Base-by-base conservation (phyloP, 2,113 vertebrate species). In the Phyllostomus hastatus region DNA sequence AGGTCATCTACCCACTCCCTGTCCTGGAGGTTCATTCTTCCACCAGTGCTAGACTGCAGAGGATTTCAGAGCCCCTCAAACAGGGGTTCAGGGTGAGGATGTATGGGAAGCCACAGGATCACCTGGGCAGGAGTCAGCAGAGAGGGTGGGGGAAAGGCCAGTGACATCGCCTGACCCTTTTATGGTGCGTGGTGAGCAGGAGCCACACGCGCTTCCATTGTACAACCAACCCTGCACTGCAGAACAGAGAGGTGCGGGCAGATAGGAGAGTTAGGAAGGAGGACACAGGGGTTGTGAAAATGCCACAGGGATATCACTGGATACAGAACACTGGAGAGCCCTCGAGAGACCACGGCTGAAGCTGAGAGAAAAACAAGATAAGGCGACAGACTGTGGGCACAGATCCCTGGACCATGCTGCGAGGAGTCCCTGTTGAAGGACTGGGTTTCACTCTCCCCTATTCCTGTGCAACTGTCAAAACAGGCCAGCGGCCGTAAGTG, bases 121-220 rank as follows among this genome's bases (percentile, higher is more conserved):
- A 43, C 28, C 50, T 5, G 9, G 48, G 72, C 19, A 43, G 54
- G 7, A 15, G 4, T 26, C 54, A 1, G 4, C 12, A 31, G 79
- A 7, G 5, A 61, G 54, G 50, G 75, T 31, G 38, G 17, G 2
- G 14, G 33, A 57, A 22, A 41, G 78, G 90, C 64, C 35, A 64
- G 26, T 26, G 33, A 33, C 48, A 46, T 7, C 1, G 38, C 41
- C 95, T 54, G 89, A 87, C 48, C 97, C 96, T 59, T 76, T 10
- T 11, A 50, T 0, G 0, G 80, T 19, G 78, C 70, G 61, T 1
- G 19, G 57, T 26, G 20, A 78, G 35, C 6, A 9, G 54, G 43
- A 67, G 17, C 83, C 16, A 52, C 0, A 0, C 66, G 28, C 38
- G 9, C 48, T 93, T 41, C 80, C 97, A 79, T n/a, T 70, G 87